These are phyloP conservation scores for Microcebus tavaratra DNA, from an alignment of 2,113 vertebrate species.

Conservation along the genomic window DNA sequence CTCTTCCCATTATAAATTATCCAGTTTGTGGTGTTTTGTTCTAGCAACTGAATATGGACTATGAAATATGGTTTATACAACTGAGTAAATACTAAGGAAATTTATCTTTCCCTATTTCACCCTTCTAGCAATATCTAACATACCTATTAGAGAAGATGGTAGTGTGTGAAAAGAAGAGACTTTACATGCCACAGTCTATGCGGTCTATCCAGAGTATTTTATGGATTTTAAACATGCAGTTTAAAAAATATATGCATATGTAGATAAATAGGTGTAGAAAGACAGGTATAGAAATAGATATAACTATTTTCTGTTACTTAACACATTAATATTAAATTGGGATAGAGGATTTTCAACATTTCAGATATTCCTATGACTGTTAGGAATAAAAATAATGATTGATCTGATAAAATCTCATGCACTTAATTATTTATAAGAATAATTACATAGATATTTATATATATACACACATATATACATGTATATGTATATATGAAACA, in stretches of 20 bases:
- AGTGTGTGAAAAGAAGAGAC: not conserved
- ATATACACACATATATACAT: no score
- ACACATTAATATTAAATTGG: not conserved
- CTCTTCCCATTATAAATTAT: not conserved
- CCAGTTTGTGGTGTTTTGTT: not conserved
- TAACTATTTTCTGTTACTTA: not conserved
- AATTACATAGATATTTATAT: not conserved
- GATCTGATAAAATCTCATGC: not conserved
- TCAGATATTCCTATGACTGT: not conserved
- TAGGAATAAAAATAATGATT: slow-evolving; percentile 4
- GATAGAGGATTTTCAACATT: not conserved
- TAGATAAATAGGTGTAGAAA: not conserved
- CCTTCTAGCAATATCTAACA: not conserved
- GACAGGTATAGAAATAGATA: not conserved
- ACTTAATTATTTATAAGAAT: not conserved
- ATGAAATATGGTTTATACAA: not conserved
- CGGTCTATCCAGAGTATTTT: not conserved
- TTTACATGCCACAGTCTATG: not conserved
- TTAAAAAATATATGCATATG: not conserved
- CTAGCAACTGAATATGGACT: not conserved
- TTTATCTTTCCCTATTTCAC: not conserved
- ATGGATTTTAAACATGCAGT: not conserved
- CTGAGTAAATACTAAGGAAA: not conserved
- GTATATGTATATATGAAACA: no score
- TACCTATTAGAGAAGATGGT: not conserved